Conservation (phyloP, 2,888 invertebrate genomes). For the Blastobasis adustella region DNA sequence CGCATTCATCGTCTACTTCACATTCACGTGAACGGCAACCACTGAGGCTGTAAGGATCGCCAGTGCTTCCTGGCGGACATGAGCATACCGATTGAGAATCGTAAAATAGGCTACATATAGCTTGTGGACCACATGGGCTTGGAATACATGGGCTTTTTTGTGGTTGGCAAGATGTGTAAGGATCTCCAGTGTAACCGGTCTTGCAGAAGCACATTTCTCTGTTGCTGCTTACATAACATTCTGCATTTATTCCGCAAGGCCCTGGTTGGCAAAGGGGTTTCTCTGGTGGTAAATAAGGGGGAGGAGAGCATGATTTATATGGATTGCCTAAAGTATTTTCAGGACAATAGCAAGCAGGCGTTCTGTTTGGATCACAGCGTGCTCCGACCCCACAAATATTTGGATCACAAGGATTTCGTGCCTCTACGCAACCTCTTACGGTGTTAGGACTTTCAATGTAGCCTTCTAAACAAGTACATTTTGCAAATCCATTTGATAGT, state of each 20-base stretch:
- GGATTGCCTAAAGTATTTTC: slow-evolving; percentile 88
- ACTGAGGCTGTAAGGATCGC: slow-evolving; percentile 81
- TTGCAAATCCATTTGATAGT: slow-evolving; percentile 85
- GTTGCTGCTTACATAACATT: slow-evolving; percentile 88
- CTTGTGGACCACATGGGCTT: slow-evolving; percentile 87
- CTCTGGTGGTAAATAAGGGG: slow-evolving; percentile 64
- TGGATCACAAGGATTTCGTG: slow-evolving; percentile 86
- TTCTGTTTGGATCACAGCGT: slow-evolving; percentile 84
- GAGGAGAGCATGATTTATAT: slow-evolving; percentile 81
- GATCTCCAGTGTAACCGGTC: slow-evolving; percentile 84
- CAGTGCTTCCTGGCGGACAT: slow-evolving; percentile 84
- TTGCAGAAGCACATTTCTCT: slow-evolving; percentile 90
- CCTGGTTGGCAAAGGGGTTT: slow-evolving; percentile 84
- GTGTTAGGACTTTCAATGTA: slow-evolving; percentile 92
- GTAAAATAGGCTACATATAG: slow-evolving; percentile 80
- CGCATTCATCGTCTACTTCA: slow-evolving; percentile 86
- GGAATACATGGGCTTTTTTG: slow-evolving; percentile 84
- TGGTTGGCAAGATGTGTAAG: slow-evolving; percentile 83
- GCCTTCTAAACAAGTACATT: slow-evolving; percentile 89
- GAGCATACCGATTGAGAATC: slow-evolving; percentile 82
- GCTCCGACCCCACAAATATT: slow-evolving; percentile 87
- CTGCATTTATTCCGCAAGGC: slow-evolving; percentile 87
- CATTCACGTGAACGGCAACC: slow-evolving; percentile 89
- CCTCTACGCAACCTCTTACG: slow-evolving; percentile 87
- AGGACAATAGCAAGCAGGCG: slow-evolving; percentile 91